These are phyloP conservation scores for Anthopleura xanthogrammica DNA, from an alignment of 92 coral and sea anemone genomes.

Conservation along the genomic window DNA sequence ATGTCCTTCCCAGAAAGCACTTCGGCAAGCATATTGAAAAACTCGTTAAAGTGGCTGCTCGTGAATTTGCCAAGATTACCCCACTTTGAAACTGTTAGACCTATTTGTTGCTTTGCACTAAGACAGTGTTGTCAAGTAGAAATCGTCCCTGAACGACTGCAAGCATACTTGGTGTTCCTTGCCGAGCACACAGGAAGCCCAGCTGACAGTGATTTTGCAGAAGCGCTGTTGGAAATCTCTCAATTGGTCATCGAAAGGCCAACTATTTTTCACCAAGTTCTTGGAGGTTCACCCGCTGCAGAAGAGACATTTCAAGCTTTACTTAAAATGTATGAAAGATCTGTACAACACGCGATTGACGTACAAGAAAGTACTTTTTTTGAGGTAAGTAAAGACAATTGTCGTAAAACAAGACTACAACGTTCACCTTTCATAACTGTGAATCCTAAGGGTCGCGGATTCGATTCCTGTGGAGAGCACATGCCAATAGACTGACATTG, in stretches of 20 bases:
- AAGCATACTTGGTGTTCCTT: conserved; percentile 86
- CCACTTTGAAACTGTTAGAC: conserved; percentile 82
- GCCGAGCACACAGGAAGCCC: conserved; percentile 68
- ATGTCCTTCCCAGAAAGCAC: conserved; percentile 61
- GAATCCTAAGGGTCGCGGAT: no score
- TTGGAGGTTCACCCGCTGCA: conserved; percentile 57
- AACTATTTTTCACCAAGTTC: conserved; percentile 80
- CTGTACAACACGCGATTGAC: conserved; percentile 78
- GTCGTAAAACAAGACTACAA: no score
- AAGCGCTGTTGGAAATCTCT: conserved; percentile 81
- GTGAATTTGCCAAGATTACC: conserved; percentile 71
- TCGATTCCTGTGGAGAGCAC: no score
- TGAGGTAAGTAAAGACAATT: conserved; percentile 41
- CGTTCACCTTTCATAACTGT: no score
- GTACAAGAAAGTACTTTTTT: conserved; percentile 61
- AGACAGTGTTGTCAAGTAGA: conserved; percentile 95
- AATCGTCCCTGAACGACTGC: conserved; percentile 77
- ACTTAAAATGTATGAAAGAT: conserved; percentile 59
- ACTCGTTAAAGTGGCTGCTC: conserved; percentile 78
- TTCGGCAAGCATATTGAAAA: conserved; percentile 38
- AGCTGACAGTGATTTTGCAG: conserved; percentile 68
- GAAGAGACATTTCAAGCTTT: conserved; percentile 80
- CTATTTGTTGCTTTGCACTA: conserved; percentile 77
- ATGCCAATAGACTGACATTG: no score
- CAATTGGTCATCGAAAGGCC: conserved; percentile 90